Conservation (phyloP, 2,797 vertebrate species). For the Cygnus olor region DNA sequence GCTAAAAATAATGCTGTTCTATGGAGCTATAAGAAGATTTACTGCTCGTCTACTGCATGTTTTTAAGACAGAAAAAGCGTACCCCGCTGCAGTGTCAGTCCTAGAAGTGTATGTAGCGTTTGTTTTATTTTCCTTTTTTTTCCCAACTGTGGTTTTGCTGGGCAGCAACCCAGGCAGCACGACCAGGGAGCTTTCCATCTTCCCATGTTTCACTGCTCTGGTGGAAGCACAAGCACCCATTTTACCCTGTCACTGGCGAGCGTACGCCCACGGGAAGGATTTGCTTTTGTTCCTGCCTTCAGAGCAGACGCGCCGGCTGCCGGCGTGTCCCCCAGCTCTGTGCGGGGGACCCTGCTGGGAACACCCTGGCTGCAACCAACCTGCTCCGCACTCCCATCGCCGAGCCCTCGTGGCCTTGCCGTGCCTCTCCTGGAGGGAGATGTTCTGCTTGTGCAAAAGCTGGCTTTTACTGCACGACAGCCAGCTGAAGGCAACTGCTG, state of each 20-base stretch:
- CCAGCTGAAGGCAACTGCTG: neutral
- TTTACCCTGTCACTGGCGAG: conserved; percentile 28
- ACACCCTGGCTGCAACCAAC: neutral
- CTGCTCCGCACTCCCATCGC: neutral
- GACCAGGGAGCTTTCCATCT: conserved; percentile 23
- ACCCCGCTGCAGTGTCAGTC: conserved; percentile 28
- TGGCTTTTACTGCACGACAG: neutral
- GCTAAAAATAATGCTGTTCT: conserved; percentile 59
- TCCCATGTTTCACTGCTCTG: conserved; percentile 3
- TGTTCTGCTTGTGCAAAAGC: neutral
- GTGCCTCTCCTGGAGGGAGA: neutral
- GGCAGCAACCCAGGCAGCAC: conserved; percentile 45
- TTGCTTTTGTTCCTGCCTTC: too few species aligned
- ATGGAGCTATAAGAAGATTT: conserved; percentile 44
- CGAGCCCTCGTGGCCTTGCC: neutral
- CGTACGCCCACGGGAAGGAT: too few species aligned
- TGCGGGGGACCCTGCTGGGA: too few species aligned
- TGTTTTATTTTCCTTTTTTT: conserved; percentile 4
- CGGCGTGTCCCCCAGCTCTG: too few species aligned
- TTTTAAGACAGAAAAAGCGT: conserved; percentile 40
- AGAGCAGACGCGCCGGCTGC: too few species aligned
- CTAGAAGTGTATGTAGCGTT: neutral
- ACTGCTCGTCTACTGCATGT: conserved; percentile 42
- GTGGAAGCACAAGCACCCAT: conserved; percentile 40
- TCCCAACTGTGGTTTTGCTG: conserved; percentile 38